phyloP scores from a whole-genome alignment of 2,888 invertebrate species.

The Dolichopus griseipennis region DNA sequence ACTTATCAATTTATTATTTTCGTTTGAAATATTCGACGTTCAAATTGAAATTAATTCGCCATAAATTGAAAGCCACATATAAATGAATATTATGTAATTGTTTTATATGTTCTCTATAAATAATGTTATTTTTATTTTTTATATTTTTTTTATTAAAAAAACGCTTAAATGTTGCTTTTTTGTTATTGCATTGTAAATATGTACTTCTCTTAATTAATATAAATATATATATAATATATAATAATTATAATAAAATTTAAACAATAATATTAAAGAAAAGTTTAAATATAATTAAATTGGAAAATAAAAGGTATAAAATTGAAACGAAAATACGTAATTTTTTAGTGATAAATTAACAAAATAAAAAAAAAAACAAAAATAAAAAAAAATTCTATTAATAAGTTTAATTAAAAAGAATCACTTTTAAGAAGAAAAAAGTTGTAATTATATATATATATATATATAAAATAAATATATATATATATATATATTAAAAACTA shows the following conservation, averaged over 20 bases:
- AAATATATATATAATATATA: not conserved
- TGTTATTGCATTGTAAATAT: slow-evolving; percentile 12
- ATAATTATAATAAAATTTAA: not conserved
- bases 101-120: not conserved
- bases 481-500: not conserved
- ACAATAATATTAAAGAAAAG: not conserved
- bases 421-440: slow-evolving; percentile 9
- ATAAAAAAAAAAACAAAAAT: not conserved
- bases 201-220: not conserved
- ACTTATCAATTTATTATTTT: too few species aligned
- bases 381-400: not conserved
- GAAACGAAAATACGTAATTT: slow-evolving; percentile 12
- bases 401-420: slow-evolving; percentile 1
- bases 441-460: slow-evolving; percentile 4
- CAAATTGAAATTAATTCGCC: not conserved
- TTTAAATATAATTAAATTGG: slow-evolving; percentile 8
- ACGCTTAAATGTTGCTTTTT: slow-evolving; percentile 8
- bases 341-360: slow-evolving; percentile 11
- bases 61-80: not conserved
- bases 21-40: too few species aligned
- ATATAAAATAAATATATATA: not conserved
- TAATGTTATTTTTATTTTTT: slow-evolving; percentile 11
- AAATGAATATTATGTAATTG: not conserved
- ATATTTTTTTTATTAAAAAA: slow-evolving; percentile 8
- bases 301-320: slow-evolving; percentile 3